Percentiles rank a stretch among this genome's conserved stretches.
Evolutionary conservation across 2,797 vertebrate species (phyloP).

Genomic region (Knipowitschia caucasica): DNA sequence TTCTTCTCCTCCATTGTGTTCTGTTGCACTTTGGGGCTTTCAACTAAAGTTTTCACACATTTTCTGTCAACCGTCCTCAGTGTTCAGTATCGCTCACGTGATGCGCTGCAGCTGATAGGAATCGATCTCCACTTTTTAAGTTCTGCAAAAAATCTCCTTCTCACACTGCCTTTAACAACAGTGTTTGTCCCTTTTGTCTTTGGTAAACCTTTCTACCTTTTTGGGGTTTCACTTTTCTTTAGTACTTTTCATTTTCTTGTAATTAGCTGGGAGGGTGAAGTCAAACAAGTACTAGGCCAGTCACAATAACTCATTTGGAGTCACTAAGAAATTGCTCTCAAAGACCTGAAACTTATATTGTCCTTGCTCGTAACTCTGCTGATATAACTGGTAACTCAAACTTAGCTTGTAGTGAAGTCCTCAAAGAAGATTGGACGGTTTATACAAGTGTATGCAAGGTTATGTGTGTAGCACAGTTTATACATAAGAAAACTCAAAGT

Average conservation of each 20-base stretch:
- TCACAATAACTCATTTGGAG: neutral
- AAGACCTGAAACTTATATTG: too few species aligned
- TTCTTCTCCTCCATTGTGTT: constrained; percentile 5
- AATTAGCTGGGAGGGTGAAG: neutral
- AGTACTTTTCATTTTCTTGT: neutral
- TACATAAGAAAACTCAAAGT: too few species aligned
- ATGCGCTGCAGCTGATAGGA: neutral
- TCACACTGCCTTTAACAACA: constrained; percentile 19
- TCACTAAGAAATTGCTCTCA: too few species aligned
- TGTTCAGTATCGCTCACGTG: constrained; percentile 14
- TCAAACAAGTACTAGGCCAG: neutral
- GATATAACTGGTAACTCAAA: too few species aligned
- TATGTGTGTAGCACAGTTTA: too few species aligned
- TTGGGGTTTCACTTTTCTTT: neutral
- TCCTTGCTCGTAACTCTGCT: too few species aligned
- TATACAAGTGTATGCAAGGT: too few species aligned
- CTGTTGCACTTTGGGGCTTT: constrained; percentile 1
- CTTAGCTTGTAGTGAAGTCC: too few species aligned
- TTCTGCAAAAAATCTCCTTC: constrained; percentile 7
- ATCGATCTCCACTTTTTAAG: constrained; percentile 3
- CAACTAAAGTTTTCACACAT: constrained; percentile 12
- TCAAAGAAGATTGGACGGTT: too few species aligned
- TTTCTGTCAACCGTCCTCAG: constrained; percentile 4
- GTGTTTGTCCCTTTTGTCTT: constrained; percentile 18
- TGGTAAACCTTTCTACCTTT: neutral